phyloP scores from a whole-genome alignment of 2,888 invertebrate species.

The Cerastis rubricosa region DNA sequence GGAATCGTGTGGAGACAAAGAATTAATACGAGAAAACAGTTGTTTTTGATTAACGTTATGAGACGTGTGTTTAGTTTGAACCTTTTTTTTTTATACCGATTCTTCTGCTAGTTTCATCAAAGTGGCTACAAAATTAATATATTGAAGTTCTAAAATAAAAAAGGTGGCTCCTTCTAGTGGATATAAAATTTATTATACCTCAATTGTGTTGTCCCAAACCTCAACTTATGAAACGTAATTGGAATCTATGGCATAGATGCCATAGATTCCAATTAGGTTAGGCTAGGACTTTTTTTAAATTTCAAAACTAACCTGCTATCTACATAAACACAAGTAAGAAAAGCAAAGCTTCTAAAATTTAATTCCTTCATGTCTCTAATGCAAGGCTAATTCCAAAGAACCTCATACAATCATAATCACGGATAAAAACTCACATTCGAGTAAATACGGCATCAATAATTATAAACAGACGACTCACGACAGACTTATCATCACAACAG shows the following conservation, averaged over 20 bases:
- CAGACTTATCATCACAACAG: slow-evolving; percentile 49
- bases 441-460: slow-evolving; percentile 58
- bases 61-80: not conserved
- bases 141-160: not conserved
- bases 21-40: slow-evolving; percentile 74
- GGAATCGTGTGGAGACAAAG: slow-evolving; percentile 62
- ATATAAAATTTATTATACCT: not conserved
- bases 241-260: not conserved
- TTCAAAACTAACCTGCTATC: no score
- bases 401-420: slow-evolving; percentile 2
- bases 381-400: slow-evolving; percentile 3
- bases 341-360: not conserved
- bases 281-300: not conserved
- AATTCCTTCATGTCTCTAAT: slow-evolving; percentile 6
- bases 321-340: not conserved
- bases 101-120: not conserved
- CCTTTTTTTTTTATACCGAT: not conserved
- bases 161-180: not conserved
- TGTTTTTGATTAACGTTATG: slow-evolving; percentile 60
- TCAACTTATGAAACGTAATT: not conserved
- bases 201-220: not conserved
- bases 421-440: slow-evolving; percentile 38
- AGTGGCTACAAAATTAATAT: not conserved
- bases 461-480: slow-evolving; percentile 44
- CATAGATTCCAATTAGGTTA: no score